A percentile compares a stretch with the other conserved stretches of the same genome.
phyloP scores from a whole-genome alignment of 2,888 invertebrate species.

The Pollenia amentaria region DNA sequence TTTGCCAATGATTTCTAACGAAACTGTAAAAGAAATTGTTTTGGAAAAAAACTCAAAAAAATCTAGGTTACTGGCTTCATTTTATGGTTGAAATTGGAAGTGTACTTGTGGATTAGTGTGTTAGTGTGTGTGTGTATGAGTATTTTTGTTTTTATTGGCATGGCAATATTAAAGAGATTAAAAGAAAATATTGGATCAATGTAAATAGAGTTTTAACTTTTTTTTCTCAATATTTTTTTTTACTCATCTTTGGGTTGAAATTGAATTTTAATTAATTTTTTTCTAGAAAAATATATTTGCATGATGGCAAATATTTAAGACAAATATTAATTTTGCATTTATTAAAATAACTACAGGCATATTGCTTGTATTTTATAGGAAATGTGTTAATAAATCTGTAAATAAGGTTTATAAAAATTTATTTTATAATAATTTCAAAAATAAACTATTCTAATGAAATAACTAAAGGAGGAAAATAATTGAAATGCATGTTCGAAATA shows the following conservation, averaged over 20 bases:
- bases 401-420: too few species aligned
- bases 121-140: background rate
- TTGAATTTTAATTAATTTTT: slow-evolving; percentile 71
- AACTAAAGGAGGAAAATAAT: too few species aligned
- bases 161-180: slow-evolving; percentile 72
- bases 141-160: slow-evolving; percentile 78
- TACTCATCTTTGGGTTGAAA: slow-evolving; percentile 36
- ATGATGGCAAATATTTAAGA: slow-evolving; percentile 35
- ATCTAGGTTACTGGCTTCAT: slow-evolving; percentile 62
- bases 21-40: slow-evolving; percentile 51
- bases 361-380: too few species aligned
- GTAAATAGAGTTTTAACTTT: slow-evolving; percentile 58
- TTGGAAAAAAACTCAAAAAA: background rate
- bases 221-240: slow-evolving; percentile 27
- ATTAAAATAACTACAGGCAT: background rate
- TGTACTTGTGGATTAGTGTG: background rate
- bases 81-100: slow-evolving; percentile 19
- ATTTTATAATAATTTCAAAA: too few species aligned
- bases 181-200: slow-evolving; percentile 70
- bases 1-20: slow-evolving; percentile 70
- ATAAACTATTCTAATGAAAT: too few species aligned
- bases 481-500: too few species aligned
- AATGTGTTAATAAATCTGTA: too few species aligned
- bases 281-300: slow-evolving; percentile 46
- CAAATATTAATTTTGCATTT: slow-evolving; percentile 39